Evolutionary conservation across 1,140 invertebrate species (phyloP).

Genomic region (Drosophila subobscura): DNA sequence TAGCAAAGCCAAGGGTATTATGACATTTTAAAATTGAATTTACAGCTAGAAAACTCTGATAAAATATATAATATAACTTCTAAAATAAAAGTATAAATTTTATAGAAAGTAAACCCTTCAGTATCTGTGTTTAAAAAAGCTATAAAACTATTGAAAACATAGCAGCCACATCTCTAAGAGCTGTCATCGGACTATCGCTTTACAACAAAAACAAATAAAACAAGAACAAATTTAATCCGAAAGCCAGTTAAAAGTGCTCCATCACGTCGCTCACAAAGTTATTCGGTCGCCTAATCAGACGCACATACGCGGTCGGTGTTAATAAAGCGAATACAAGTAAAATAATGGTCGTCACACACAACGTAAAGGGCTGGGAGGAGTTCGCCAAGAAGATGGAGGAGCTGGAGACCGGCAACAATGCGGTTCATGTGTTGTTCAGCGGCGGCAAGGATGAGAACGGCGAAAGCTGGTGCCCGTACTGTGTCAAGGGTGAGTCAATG

Average conservation of each 20-base stretch:
- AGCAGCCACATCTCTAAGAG: too few species aligned
- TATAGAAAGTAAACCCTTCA: too few species aligned
- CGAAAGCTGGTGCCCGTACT: slow-evolving; percentile 90
- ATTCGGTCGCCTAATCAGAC: slow-evolving; percentile 42
- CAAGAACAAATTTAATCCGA: slow-evolving; percentile 8
- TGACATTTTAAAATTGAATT: too few species aligned
- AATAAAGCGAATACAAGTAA: slow-evolving; percentile 42
- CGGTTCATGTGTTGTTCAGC: slow-evolving; percentile 87
- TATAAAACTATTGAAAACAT: too few species aligned
- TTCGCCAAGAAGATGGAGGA: slow-evolving; percentile 85
- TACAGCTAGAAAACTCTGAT: too few species aligned
- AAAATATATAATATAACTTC: too few species aligned
- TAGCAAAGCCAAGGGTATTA: too few species aligned
- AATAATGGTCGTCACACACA: slow-evolving; percentile 85
- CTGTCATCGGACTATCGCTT: too few species aligned
- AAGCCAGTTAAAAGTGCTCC: slow-evolving; percentile 49
- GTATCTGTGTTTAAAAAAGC: too few species aligned
- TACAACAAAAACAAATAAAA: slow-evolving; percentile 31
- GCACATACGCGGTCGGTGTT: slow-evolving; percentile 37
- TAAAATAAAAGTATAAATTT: too few species aligned
- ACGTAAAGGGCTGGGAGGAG: slow-evolving; percentile 86
- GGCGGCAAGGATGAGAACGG: slow-evolving; percentile 88
- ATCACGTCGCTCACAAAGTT: slow-evolving; percentile 60
- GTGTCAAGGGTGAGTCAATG: slow-evolving; percentile 86
- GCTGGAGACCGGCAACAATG: slow-evolving; percentile 82